Percentiles rank a stretch among this genome's conserved stretches.
Evolutionary conservation across 2,888 invertebrate genomes (phyloP).

Genomic region (Protodeltote pygarga): DNA sequence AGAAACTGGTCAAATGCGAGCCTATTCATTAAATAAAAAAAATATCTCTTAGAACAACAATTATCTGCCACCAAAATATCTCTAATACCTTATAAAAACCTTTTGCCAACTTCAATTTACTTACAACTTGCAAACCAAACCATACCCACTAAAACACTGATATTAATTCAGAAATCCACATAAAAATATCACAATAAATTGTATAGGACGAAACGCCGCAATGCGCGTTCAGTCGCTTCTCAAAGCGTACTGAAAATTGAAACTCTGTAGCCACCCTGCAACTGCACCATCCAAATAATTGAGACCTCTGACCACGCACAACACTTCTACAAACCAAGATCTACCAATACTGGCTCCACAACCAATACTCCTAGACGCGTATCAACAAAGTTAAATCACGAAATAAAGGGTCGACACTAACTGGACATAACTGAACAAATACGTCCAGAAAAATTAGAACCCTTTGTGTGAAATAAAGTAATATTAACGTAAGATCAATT

Average conservation of each 20-base stretch:
- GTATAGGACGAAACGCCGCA: constrained; percentile 43
- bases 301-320: constrained; percentile 22
- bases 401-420: constrained; percentile 8
- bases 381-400: background rate
- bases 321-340: background rate
- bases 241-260: constrained; percentile 64
- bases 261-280: constrained; percentile 51
- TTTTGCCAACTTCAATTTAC: constrained; percentile 12
- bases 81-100: background rate
- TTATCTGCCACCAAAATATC: too few relatives aligned
- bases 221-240: constrained; percentile 60
- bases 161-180: background rate
- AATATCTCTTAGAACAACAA: too few relatives aligned
- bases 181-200: background rate
- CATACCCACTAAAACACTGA: background rate
- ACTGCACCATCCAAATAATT: constrained; percentile 30
- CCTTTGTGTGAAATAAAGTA: background rate
- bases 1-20: too few relatives aligned
- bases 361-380: constrained; percentile 15
- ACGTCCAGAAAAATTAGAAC: background rate
- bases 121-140: constrained; percentile 1
- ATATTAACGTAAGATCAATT: background rate
- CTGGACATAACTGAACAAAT: constrained; percentile 7
- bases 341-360: constrained; percentile 1
- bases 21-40: too few relatives aligned